Percentiles rank a stretch among this genome's conserved stretches.
These are phyloP conservation scores for Allobates femoralis DNA, from an alignment of 2,797 vertebrate genomes.

Conservation along the genomic window DNA sequence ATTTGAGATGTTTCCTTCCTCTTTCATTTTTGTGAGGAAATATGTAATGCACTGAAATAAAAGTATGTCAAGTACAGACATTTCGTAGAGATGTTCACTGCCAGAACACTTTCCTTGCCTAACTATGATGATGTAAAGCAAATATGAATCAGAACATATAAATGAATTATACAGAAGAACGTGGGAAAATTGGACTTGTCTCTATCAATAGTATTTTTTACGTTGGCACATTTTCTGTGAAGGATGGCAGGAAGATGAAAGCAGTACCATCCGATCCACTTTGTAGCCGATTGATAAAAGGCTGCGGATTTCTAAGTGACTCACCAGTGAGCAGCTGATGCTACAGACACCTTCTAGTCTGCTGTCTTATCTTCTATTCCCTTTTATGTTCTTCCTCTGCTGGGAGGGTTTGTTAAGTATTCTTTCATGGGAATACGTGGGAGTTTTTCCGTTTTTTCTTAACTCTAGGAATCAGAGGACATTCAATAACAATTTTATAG, in stretches of 20 bases:
- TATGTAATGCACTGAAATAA: not conserved
- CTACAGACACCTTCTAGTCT: conserved; percentile 32
- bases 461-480: not conserved
- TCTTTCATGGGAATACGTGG: conserved; percentile 16
- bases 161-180: conserved; percentile 48
- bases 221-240: conserved; percentile 46
- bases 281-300: conserved; percentile 55
- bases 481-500: not conserved
- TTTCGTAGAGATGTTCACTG: not conserved
- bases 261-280: conserved; percentile 37
- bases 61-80: conserved; percentile 9
- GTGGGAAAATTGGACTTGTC: conserved; percentile 51
- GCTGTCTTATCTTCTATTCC: conserved; percentile 44
- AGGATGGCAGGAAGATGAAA: conserved; percentile 50
- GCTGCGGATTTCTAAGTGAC: conserved; percentile 47
- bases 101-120: conserved; percentile 23
- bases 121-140: conserved; percentile 31
- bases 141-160: conserved; percentile 51
- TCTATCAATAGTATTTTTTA: conserved; percentile 43
- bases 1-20: not conserved
- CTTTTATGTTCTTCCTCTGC: conserved; percentile 41
- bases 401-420: conserved; percentile 44
- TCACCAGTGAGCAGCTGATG: conserved; percentile 30
- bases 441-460: not conserved
- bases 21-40: not conserved